Base-by-base conservation (phyloP, 2,888 invertebrate genomes). In the Leucophora obtusa region DNA sequence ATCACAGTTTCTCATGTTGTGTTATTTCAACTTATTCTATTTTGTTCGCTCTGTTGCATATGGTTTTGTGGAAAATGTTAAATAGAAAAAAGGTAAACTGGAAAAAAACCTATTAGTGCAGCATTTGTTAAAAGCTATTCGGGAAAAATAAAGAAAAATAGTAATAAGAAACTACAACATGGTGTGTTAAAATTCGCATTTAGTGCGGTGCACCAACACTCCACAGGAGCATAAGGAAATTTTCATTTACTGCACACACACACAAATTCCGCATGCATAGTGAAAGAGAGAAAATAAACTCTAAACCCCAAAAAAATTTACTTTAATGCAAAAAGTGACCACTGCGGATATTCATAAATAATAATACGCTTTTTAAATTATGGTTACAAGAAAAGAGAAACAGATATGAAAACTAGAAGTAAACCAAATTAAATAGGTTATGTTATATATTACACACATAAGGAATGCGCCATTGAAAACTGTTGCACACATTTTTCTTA, bases 341-440 rank as follows among this genome's bases (percentile, higher is more conserved):
- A 82, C 69, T 83, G 83, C 83, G 75, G 83, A 79, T 82, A 66
- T 72, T 58, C 72, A 82, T 83, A 82, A 82, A 83, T 83, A 82
- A 80, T 82, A 83, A 78, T 75, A 81, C 54, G 58, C 62, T 58
- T 70, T 79, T 75, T 18, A 56, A 58, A 21, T 38, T 69, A 53
- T 50, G 51, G 54, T 38, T 63, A 69, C 63, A 70, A 53, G 14
- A 56, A 24, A n/a, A 1, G 10, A 1, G n/a, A 51, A 38, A 53
- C 62, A 72, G 63, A 15, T 54, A 54, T 33, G 50, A 21, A 35
- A 17, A 38, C 43, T 43, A 43, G 54, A 54, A 56, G 54, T 38
- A 38, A 15, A n/a, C 24, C 33, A 35, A 60, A n/a, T 47, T 11
- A 11, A 10, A 38, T 11, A 38, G 28, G 28, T 28, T 28, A 28